Base-by-base conservation (phyloP, 2,888 invertebrate species). In the Zaprionus bogoriensis region DNA sequence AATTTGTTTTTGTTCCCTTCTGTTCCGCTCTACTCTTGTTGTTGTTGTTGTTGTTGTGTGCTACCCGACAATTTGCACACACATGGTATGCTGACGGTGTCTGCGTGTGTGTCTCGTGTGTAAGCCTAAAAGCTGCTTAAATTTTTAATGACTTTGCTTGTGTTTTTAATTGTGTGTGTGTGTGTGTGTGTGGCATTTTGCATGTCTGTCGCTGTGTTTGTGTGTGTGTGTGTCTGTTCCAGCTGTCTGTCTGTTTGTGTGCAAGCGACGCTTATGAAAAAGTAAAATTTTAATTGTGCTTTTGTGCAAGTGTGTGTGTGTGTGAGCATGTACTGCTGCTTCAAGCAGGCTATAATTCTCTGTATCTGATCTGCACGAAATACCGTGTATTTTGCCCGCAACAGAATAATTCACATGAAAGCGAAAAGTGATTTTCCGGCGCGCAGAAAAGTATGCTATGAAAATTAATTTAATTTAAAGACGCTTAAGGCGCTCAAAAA, bases 131-230 rank as follows among this genome's bases (percentile, higher is more conserved):
- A 82, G 82, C 82, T 82, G 87, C 82, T 82, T 82, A 87, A 64
- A 87, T 82, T 87, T 82, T 87, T 82, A 87, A 82, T 82, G 85
- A 79, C 82, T 80, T 81, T 87, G 83, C 86, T 82, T 82, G 82
- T 85, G 68, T 82, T 87, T 82, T 87, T 87, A 85, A 87, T 87
- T 85, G 82, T 87, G 64, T 69, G 64, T 60, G 52, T 55, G 64
- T 85, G 85, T 85, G 82, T 87, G 64, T 69, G 64, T 60, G 52
- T 55, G 64, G 41, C 59, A 54, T 55, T 57, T 45, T 52, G 47
- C 58, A 59, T 65, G 48, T 28, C 48, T 47, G 28, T n/a, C 19
- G 19, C 14, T 14, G 23, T 9, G 10, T 23, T 2, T 7, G 27
- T n/a, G 3, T 47, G 47, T 36, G 27, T 54, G 32, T 41, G 45